phyloP scores from a whole-genome alignment of 2,113 vertebrate genomes.

The Turdus rufiventris region DNA sequence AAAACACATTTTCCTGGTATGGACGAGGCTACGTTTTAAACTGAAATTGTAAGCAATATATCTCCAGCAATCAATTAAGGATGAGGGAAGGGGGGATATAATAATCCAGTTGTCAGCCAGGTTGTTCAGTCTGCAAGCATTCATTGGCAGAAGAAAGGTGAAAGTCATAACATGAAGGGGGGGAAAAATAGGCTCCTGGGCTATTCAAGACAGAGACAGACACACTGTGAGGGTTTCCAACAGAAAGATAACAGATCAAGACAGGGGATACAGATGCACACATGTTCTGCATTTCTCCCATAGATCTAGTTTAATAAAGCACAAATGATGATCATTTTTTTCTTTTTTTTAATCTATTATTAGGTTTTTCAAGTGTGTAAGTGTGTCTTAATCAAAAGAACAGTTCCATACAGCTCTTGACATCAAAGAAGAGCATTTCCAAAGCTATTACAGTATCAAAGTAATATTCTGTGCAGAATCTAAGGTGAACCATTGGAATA shows the following conservation, averaged over 20 bases:
- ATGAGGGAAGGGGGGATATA: neutral
- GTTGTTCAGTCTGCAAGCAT: neutral
- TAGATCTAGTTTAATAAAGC: constrained; percentile 54
- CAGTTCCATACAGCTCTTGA: constrained; percentile 50
- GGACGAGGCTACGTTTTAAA: neutral
- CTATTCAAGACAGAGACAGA: neutral
- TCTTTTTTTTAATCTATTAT: constrained; percentile 55
- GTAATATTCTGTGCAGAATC: constrained; percentile 70
- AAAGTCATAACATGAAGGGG: neutral
- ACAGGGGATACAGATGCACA: constrained; percentile 36
- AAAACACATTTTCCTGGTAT: neutral
- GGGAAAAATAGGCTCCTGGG: neutral
- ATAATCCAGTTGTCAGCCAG: neutral
- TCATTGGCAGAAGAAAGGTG: neutral
- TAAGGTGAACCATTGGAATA: constrained; percentile 72
- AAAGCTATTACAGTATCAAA: constrained; percentile 75
- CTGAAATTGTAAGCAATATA: neutral
- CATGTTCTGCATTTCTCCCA: constrained; percentile 27
- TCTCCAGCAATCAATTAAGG: neutral
- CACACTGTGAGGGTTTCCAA: constrained; percentile 23
- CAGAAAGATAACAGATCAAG: constrained; percentile 47
- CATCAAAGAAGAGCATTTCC: constrained; percentile 71
- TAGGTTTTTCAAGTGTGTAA: constrained; percentile 60
- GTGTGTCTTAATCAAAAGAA: constrained; percentile 75
- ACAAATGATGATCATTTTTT: constrained; percentile 45